Conservation (phyloP, 2,888 invertebrate genomes). For the Ditula angustiorana region DNA sequence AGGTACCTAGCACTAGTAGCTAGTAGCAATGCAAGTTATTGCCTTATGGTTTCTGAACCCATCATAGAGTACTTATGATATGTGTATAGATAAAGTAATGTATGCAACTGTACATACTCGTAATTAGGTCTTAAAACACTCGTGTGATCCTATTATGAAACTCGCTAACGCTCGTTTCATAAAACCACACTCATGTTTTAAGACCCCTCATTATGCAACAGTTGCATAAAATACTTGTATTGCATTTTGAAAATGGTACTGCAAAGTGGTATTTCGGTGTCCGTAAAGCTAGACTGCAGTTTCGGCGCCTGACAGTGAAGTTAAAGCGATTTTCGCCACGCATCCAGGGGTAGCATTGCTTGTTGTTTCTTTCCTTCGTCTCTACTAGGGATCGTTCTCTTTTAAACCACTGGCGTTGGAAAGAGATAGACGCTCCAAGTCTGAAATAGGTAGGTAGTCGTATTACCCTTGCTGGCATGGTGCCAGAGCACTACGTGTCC, state of each 20-base stretch:
- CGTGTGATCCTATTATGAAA: too few relatives aligned
- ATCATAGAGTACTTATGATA: too few relatives aligned
- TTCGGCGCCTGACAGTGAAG: constrained; percentile 38
- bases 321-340: constrained; percentile 53
- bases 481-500: constrained; percentile 48
- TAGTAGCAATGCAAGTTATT: too few relatives aligned
- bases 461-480: constrained; percentile 45
- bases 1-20: too few relatives aligned
- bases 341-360: constrained; percentile 35
- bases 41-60: too few relatives aligned
- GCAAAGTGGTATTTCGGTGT: constrained; percentile 15
- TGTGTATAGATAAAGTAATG: too few relatives aligned
- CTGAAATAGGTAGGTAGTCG: not conserved
- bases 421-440: not conserved
- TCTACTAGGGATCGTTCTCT: not conserved
- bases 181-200: too few relatives aligned
- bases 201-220: too few relatives aligned
- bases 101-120: too few relatives aligned
- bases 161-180: too few relatives aligned
- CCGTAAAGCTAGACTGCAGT: constrained; percentile 32
- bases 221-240: too few relatives aligned
- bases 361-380: not conserved
- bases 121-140: too few relatives aligned
- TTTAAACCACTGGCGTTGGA: not conserved
- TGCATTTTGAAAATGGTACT: constrained; percentile 41